A percentile compares a stretch with the other conserved stretches of the same genome.
These are phyloP conservation scores for Gouania willdenowi DNA, from an alignment of 2,797 vertebrate genomes.

Conservation along the genomic window DNA sequence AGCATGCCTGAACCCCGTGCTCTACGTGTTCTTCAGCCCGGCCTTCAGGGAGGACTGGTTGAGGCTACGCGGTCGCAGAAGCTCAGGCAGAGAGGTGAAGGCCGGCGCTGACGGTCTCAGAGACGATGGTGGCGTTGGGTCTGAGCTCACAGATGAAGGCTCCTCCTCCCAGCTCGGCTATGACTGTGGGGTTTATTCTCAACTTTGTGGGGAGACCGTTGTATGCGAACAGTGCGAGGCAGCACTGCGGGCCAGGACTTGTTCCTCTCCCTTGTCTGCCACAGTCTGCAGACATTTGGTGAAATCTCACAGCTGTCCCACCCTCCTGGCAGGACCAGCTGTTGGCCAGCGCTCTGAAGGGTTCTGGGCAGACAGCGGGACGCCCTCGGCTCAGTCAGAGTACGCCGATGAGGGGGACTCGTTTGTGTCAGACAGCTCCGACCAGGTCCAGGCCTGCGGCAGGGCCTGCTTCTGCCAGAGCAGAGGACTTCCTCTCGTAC, in stretches of 20 bases:
- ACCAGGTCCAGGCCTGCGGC: constrained; percentile 94
- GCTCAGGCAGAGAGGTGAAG: constrained; percentile 46
- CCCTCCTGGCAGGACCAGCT: constrained; percentile 65
- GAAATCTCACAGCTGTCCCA: constrained; percentile 93
- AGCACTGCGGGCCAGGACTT: constrained; percentile 80
- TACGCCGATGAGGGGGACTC: constrained; percentile 94
- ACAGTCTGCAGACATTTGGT: constrained; percentile 91
- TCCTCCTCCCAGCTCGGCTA: constrained; percentile 79
- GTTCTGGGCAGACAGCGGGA: constrained; percentile 89
- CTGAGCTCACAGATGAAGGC: constrained; percentile 68
- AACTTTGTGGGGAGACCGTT: constrained; percentile 79
- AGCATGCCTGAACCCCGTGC: constrained; percentile 91
- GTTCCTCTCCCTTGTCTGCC: constrained; percentile 69
- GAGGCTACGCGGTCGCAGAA: constrained; percentile 65
- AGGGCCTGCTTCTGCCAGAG: constrained; percentile 96
- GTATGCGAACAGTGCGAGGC: constrained; percentile 90
- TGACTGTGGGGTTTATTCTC: constrained; percentile 84
- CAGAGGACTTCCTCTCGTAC: constrained; percentile 89
- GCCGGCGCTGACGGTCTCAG: constrained; percentile 37
- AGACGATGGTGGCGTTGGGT: constrained; percentile 52
- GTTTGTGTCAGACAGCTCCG: constrained; percentile 95
- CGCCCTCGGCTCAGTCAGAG: constrained; percentile 90
- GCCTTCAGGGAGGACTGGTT: constrained; percentile 96
- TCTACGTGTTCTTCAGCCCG: constrained; percentile 96
- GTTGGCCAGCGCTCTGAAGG: constrained; percentile 78